Percentiles rank a stretch among this genome's conserved stretches.
Evolutionary conservation across 2,797 vertebrate genomes (phyloP).

Genomic region (Poeciliopsis gracilis): DNA sequence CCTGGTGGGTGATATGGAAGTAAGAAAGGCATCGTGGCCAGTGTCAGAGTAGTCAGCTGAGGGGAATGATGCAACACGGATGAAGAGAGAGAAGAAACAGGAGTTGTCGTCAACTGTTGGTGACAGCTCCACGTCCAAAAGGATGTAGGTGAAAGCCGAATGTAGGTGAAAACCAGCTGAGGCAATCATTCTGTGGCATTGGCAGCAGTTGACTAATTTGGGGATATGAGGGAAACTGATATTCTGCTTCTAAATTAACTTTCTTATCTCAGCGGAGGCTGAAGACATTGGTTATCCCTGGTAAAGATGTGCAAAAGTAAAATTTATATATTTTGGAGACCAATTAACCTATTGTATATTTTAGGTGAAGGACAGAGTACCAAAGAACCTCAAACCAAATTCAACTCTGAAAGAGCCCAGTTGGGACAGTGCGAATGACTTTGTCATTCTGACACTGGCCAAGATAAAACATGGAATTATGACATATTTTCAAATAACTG

Average conservation of each 20-base stretch:
- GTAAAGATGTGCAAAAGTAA: background rate
- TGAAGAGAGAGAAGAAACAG: conserved; percentile 6
- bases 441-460: too few species aligned
- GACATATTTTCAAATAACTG: background rate
- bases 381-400: background rate
- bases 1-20: conserved; percentile 24
- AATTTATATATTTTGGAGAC: background rate
- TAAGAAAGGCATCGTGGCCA: conserved; percentile 23
- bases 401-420: background rate
- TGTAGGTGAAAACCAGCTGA: conserved; percentile 56
- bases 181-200: conserved; percentile 30
- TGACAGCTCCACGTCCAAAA: conserved; percentile 54
- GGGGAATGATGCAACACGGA: conserved; percentile 28
- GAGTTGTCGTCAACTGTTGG: conserved; percentile 53
- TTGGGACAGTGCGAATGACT: background rate
- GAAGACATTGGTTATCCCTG: background rate
- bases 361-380: background rate
- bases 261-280: conserved; percentile 6
- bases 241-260: conserved; percentile 33
- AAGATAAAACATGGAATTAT: background rate
- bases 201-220: conserved; percentile 39
- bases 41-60: conserved; percentile 43
- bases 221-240: conserved; percentile 28
- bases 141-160: conserved; percentile 52
- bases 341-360: background rate